Base-by-base conservation (phyloP, 2,797 vertebrate species). In the Myotis vivesi region DNA sequence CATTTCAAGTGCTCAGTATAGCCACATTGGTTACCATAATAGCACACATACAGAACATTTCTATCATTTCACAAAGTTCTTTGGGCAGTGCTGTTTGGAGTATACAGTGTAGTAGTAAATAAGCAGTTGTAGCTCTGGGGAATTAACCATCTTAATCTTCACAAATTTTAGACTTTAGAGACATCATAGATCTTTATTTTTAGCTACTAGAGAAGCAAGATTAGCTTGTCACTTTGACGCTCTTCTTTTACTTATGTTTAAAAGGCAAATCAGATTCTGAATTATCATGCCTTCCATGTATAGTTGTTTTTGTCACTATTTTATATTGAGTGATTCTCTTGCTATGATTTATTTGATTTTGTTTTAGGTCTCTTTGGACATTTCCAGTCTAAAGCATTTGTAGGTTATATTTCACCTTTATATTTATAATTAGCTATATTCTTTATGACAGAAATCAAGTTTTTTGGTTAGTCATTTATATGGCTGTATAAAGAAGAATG, bases 331-430 rank as follows among this genome's bases (percentile, higher is more conserved):
- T 94, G 30, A 25, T 91, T 75, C 19, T 57, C 6, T 73, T 91
- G 36, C 38, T 92, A 1, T 86, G 72, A 94, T 85, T 30, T 92
- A 64, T 84, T 81, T 87, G 38, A 79, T 85, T 81, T 94, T 90
- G 25, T 94, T 89, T 94, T 11, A 76, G 41, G 6, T 82, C 28
- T 68, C 53, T 92, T 72, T 72, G 62, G 20, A 15, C 16, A 68
- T 44, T 68, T 92, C 36, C 91, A 77, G 72, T 92, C 49, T 38
- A 91, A 77, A 87, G 55, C 44, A 87, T 89, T 86, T 92, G 8
- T 86, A 82, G 57, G 59, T 30, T 33, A 23, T 17, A 81, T 94
- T 97, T 92, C 6, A 91, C 44, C 84, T 83, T 95, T 66, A 41
- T 55, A 86, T 25, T 71, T 76, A 1, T 72, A 81, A 64, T 87